Base-by-base conservation (phyloP, 2,797 vertebrate species). In the Miichthys miiuy region DNA sequence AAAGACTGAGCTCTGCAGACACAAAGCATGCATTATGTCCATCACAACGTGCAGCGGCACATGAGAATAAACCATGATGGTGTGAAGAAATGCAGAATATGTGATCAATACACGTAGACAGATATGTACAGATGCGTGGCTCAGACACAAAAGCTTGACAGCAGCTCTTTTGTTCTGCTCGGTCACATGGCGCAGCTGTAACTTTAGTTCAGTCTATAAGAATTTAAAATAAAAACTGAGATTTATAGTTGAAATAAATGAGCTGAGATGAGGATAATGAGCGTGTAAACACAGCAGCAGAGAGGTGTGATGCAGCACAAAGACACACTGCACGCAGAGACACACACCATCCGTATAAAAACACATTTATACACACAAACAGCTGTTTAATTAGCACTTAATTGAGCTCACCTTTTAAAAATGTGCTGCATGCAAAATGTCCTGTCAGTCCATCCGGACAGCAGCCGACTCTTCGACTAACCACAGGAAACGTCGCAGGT, bases 1-100 rank as follows among this genome's bases (percentile, higher is more conserved):
- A 89, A 84, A 89, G 83, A 82, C 38, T 67, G 76, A 34, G 84
- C 72, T 68, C 70, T 67, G 79, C 86, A 87, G 85, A 88, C 88
- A 89, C 86, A 87, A 88, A 88, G 87, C 90, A 21, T 23, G 61
- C 80, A 61, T 34, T 17, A 41, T 14, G 27, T 50, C 52, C 66
- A 48, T 58, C 21, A n/a, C 69, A 50, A 1, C 57, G 17, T 62
- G 73, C 30, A 6, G 74, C 42, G 30, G 61, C 47, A 62, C 52
- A 60, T 68, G 67, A 63, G 23, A 11, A 0, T 9, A 57, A 27
- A 62, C 4, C 41, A 2, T 46, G 8, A 30, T 1, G 23, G 11
- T 34, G 55, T 51, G 18, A 27, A 42, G 9, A 68, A 50, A 68
- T 4, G 34, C 4, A 30, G 4, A 6, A 7, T 3, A 18, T 23